Evolutionary conservation across 1,140 invertebrate species (phyloP), one percentile per base, ranked within the genome.

Genomic region (Zaprionus ornatus): DNA sequence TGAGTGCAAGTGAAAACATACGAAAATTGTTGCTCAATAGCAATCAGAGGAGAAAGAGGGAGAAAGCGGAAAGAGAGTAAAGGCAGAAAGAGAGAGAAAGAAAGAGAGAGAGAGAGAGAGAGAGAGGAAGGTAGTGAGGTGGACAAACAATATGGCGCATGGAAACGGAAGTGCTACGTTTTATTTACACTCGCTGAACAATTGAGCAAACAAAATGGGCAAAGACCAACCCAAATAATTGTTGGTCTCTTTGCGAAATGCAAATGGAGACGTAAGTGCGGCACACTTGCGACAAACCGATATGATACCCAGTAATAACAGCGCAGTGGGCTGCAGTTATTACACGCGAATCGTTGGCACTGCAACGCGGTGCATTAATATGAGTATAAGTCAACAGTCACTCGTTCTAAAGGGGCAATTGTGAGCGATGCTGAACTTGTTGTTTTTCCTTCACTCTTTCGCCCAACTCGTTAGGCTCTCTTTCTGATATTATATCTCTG

Each of bases 161-260:
- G 66, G 57, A 62, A 75, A 64, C 66, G 79, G 72, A 79, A 67
- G 72, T 70, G 79, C 80, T 66, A 65, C 72, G 64, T 75, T 86
- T 83, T 82, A 87, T 87, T 87, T 87, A 77, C 84, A 83, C 55
- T 83, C 67, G 70, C 52, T 72, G 61, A 83, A 83, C 80, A 80
- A 88, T 83, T 72, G 80, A 52, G 73, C 74, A 87, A 88, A 88
- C 77, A 88, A 66, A 64, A 62, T 62, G 61, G 68, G 52, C 69
- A 77, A 61, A 60, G 62, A 23, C 52, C 57, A 56, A 50, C 62
- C 55, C 69, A 73, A 77, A 73, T 59, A 29, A 54, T 48, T 68
- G 29, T 32, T 72, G 60, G 23, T 7, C n/a, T 19, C 23, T 37
- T 37, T 17, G 21, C 23, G 29, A 50, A 35, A 40, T 57, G 61